phyloP scores from a whole-genome alignment of 2,113 vertebrate genomes.

The Apteryx mantelli region DNA sequence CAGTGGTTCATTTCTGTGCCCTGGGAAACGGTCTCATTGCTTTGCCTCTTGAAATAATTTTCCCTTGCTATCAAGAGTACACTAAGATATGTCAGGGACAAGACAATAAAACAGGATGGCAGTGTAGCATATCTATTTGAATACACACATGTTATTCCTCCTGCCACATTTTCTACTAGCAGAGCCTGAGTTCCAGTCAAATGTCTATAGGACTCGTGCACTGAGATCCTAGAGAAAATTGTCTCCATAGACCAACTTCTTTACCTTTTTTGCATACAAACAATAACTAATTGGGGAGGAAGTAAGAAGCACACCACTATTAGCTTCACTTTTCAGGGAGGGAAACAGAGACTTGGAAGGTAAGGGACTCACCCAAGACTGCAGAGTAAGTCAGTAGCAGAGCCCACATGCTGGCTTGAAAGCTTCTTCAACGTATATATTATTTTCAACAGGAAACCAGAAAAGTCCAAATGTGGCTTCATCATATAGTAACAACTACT shows the following conservation, averaged over 20 bases:
- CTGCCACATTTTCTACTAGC: neutral
- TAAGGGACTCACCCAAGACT: neutral
- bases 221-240: neutral
- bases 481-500: neutral
- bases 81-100: neutral
- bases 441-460: neutral
- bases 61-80: rapidly evolving
- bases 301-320: neutral
- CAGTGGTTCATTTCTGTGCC: neutral
- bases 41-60: neutral
- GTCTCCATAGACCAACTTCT: neutral
- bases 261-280: neutral
- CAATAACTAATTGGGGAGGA: neutral
- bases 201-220: neutral
- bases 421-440: neutral
- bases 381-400: neutral
- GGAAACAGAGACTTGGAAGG: neutral
- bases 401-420: neutral
- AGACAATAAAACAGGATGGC: neutral
- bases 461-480: neutral
- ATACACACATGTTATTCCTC: neutral
- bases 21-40: rapidly evolving
- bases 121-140: rapidly evolving
- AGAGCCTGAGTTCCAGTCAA: neutral
- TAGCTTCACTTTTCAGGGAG: neutral